Base-by-base conservation (phyloP, 2,113 vertebrate species). In the Otocyon megalotis region DNA sequence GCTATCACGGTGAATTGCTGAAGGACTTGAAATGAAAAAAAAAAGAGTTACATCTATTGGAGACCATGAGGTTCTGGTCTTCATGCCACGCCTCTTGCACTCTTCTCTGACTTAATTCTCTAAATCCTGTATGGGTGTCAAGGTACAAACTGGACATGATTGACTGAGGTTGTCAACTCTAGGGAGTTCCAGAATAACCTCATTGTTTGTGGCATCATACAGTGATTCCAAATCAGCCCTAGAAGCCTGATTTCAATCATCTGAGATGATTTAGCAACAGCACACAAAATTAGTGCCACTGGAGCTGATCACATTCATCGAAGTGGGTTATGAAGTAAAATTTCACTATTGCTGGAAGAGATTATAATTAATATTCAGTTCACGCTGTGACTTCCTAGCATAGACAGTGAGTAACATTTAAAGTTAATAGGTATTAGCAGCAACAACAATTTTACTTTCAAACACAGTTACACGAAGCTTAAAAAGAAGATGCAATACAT, bases 381-480 rank as follows among this genome's bases (percentile, higher is more conserved):
- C 65, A 88, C 26, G 83, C 88, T 95, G 84, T 76, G 94, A 94
- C 60, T 95, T 88, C 90, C 24, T 15, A 95, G 76, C 60, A 96
- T 1, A 93, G 67, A 88, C 58, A 96, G 56, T 86, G 90, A 93
- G 48, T 95, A 94, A 92, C 90, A 95, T 80, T 96, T 90, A 96
- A 88, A 88, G 72, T 90, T 98, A 96, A 82, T 76, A 96, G 53
- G 63, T 85, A 96, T 96, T 97, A 96, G 76, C 35, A 67, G 81
- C 53, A 88, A 56, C 54, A 90, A 92, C 79, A 96, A 96, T 96
- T 93, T 96, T 88, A 97, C 91, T 98, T 97, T 95, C 94, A 95
- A 97, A 96, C 94, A 95, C 7, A 81, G 80, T 90, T 69, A 95
- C 1, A 71, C 65, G 65, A 93, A 88, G 71, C 84, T 93, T 80